phyloP scores from a whole-genome alignment of 2,113 vertebrate species.

The Phylloscopus trochiloides region DNA sequence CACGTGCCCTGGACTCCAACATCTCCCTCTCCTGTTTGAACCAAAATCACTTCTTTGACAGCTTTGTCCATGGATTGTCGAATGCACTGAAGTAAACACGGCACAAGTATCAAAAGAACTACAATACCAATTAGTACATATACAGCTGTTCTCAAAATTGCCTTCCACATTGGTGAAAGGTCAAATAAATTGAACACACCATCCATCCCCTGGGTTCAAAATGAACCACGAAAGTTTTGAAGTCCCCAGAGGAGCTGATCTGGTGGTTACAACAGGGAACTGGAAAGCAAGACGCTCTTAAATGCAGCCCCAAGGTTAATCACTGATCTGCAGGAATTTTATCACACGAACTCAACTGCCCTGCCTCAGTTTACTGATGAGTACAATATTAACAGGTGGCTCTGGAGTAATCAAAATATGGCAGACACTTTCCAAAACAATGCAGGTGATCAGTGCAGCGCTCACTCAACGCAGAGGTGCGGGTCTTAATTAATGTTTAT shows the following conservation, averaged over 20 bases:
- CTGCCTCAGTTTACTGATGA: not conserved
- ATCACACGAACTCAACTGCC: not conserved
- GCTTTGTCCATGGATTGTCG: too few species aligned
- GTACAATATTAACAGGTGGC: not conserved
- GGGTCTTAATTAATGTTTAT: slow-evolving; percentile 33
- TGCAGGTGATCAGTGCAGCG: not conserved
- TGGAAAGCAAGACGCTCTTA: not conserved
- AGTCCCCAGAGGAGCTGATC: not conserved
- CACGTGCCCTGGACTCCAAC: too few species aligned
- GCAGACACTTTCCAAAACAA: not conserved
- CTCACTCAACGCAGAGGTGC: not conserved
- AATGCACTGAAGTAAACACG: too few species aligned
- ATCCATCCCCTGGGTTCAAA: too few species aligned
- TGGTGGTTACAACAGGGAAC: not conserved
- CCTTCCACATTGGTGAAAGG: too few species aligned
- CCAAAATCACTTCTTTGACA: too few species aligned
- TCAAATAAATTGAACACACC: too few species aligned
- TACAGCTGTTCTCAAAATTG: too few species aligned
- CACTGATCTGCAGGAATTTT: not conserved
- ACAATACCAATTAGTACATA: too few species aligned
- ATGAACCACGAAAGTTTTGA: not conserved
- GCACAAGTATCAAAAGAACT: too few species aligned
- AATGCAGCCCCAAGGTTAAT: not conserved
- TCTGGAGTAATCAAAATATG: not conserved
- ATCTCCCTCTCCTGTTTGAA: too few species aligned